Evolutionary conservation across 2,113 vertebrate species (phyloP).

Genomic region (Setophaga kirtlandii): DNA sequence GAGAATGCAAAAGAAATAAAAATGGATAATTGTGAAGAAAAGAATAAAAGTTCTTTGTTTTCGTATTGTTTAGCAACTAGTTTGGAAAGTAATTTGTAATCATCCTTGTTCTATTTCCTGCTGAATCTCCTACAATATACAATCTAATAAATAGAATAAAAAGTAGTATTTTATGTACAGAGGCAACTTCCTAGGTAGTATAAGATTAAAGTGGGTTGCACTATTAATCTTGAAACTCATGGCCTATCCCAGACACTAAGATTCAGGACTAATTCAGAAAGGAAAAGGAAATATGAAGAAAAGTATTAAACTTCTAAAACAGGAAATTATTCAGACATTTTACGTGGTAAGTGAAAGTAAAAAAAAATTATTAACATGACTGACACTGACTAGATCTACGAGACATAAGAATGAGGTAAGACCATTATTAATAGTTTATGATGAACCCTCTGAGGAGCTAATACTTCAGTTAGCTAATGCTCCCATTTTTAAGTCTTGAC

Average conservation of each 20-base stretch:
- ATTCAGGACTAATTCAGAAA: background rate
- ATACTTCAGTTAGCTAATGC: background rate
- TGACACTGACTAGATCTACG: background rate
- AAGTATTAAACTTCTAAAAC: background rate
- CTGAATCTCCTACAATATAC: background rate
- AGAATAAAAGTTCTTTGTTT: background rate
- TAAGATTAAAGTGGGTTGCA: background rate
- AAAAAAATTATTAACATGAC: background rate
- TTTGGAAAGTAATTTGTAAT: background rate
- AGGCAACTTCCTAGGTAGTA: background rate
- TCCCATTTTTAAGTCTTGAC: background rate
- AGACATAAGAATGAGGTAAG: background rate
- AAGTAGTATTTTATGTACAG: background rate
- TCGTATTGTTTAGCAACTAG: background rate
- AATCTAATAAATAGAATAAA: constrained; percentile 4
- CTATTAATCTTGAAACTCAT: background rate
- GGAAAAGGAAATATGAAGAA: background rate
- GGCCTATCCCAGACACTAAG: background rate
- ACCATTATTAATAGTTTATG: background rate
- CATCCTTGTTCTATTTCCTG: background rate
- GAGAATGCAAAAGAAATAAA: background rate
- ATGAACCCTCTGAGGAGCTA: background rate
- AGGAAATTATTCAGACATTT: background rate
- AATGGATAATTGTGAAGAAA: background rate
- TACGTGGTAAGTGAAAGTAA: background rate